Evolutionary conservation across 2,797 vertebrate genomes (phyloP).

Genomic region (Danio albolineatus): DNA sequence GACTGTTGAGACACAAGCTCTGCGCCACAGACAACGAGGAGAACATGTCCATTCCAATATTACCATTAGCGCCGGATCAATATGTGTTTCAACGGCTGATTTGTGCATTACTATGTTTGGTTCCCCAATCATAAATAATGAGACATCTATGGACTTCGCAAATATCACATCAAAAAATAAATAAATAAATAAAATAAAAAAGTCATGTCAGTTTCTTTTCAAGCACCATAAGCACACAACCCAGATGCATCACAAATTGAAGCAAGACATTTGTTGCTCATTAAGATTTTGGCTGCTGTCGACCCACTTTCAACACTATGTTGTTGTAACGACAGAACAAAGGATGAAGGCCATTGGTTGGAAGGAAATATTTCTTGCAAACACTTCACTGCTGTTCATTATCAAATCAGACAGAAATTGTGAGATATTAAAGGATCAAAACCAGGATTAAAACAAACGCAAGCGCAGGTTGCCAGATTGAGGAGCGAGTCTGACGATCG

Average conservation of each 20-base stretch:
- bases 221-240: neutral
- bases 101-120: neutral
- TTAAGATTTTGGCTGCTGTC: neutral
- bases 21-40: neutral
- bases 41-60: neutral
- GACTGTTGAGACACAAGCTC: neutral
- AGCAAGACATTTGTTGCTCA: neutral
- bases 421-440: too few species aligned
- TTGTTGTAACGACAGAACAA: neutral
- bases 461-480: too few species aligned
- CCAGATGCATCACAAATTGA: neutral
- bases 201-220: neutral
- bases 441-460: too few species aligned
- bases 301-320: neutral
- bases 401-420: too few species aligned
- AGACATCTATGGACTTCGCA: neutral
- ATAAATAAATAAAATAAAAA: too few species aligned
- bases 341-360: neutral
- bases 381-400: neutral
- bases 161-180: constrained; percentile 6
- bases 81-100: neutral
- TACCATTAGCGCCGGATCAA: neutral
- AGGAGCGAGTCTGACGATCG: too few species aligned
- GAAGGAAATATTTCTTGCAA: neutral
- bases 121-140: neutral